Evolutionary conservation across 53 echinoderm and acorn worm species (phyloP).

Genomic region (Echinarachnius parma): DNA sequence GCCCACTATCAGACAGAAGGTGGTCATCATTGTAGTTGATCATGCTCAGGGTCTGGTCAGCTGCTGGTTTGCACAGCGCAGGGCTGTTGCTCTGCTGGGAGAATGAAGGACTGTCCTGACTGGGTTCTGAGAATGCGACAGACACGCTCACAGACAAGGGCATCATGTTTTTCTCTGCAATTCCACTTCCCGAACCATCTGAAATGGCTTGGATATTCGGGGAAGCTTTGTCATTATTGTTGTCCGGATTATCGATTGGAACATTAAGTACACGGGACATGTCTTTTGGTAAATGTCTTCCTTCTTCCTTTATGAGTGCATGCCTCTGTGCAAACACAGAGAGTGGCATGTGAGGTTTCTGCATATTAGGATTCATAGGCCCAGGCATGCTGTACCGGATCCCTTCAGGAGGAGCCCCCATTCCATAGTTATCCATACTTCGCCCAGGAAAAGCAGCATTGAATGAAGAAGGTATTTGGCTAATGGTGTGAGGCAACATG

Average conservation of each 20-base stretch:
- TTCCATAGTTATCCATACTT: slow-evolving; percentile 34
- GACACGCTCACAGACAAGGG: slow-evolving; percentile 85
- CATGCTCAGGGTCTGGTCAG: slow-evolving; percentile 91
- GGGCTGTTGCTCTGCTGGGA: slow-evolving; percentile 94
- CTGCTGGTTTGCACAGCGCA: slow-evolving; percentile 74
- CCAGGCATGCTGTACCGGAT: slow-evolving; percentile 38
- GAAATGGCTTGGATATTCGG: slow-evolving; percentile 86
- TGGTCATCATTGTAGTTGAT: slow-evolving; percentile 95
- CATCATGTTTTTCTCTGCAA: slow-evolving; percentile 79
- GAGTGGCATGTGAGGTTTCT: slow-evolving; percentile 29
- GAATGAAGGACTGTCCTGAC: slow-evolving; percentile 85
- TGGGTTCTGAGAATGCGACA: slow-evolving; percentile 70
- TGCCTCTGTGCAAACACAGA: slow-evolving; percentile 31
- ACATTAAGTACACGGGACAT: slow-evolving; percentile 24
- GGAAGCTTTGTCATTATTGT: slow-evolving; percentile 87
- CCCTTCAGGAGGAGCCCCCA: slow-evolving; percentile 23
- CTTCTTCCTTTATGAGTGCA: slow-evolving; percentile 29
- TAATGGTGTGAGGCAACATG: slow-evolving; percentile 36
- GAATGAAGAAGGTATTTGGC: slow-evolving; percentile 34
- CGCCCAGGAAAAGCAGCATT: slow-evolving; percentile 21
- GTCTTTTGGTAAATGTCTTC: slow-evolving; percentile 39
- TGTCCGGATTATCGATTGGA: slow-evolving; percentile 68
- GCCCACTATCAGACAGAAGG: slow-evolving; percentile 79
- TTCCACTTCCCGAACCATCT: slow-evolving; percentile 57
- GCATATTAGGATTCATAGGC: slow-evolving; percentile 35